Conservation (phyloP, 1,140 invertebrate genomes). For the Drosophila ercepeae region DNA sequence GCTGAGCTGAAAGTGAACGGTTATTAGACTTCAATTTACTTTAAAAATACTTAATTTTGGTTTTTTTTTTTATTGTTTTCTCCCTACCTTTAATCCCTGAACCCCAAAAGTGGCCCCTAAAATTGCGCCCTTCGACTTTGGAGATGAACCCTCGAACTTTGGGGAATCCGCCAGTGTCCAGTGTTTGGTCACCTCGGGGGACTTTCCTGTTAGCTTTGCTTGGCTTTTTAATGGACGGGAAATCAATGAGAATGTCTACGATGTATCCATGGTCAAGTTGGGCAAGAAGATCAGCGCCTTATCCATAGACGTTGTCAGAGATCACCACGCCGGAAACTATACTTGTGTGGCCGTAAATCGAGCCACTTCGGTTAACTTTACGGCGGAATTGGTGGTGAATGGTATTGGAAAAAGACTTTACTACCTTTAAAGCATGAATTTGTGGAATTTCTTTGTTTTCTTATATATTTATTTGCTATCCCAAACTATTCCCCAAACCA, state of each 20-base stretch:
- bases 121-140: conserved; percentile 88
- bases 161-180: conserved; percentile 89
- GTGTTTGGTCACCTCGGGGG: conserved; percentile 90
- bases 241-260: conserved; percentile 85
- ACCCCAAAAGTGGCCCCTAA: conserved; percentile 86
- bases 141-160: conserved; percentile 88
- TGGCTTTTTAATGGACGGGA: conserved; percentile 85
- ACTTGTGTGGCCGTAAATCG: conserved; percentile 90
- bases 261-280: conserved; percentile 75
- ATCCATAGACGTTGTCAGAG: conserved; percentile 87
- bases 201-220: conserved; percentile 89
- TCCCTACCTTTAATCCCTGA: conserved; percentile 22
- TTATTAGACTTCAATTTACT: conserved; percentile 78
- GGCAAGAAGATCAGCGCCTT: conserved; percentile 85
- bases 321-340: conserved; percentile 88
- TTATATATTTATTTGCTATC: conserved; percentile 5
- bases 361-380: conserved; percentile 89
- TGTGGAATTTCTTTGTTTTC: conserved; percentile 11
- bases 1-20: conserved; percentile 89
- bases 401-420: conserved; percentile 76
- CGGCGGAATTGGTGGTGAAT: conserved; percentile 88
- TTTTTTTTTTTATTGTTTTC: conserved; percentile 21
- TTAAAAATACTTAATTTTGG: conserved; percentile 19
- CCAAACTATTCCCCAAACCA: neutral
- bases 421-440: neutral